These are phyloP conservation scores for Macrotus californicus DNA, from an alignment of 2,113 vertebrate genomes.

Conservation along the genomic window DNA sequence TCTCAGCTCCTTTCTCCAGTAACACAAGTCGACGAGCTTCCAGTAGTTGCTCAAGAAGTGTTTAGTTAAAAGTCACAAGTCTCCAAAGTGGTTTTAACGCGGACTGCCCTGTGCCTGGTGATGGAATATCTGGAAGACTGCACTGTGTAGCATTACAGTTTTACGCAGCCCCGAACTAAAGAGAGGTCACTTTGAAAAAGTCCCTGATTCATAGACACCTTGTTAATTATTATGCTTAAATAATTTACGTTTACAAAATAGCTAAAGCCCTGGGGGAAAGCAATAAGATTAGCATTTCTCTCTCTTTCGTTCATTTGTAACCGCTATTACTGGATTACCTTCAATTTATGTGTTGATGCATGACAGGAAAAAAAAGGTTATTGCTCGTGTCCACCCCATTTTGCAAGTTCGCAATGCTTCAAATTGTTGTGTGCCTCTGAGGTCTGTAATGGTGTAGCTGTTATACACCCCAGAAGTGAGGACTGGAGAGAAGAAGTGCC, in stretches of 20 bases:
- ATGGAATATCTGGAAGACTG: neutral
- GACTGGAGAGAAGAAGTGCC: neutral
- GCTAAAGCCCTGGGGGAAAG: neutral
- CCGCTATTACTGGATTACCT: neutral
- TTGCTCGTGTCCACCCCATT: neutral
- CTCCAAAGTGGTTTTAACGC: neutral
- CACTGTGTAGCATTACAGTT: neutral
- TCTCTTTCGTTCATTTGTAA: constrained; percentile 2
- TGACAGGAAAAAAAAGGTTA: neutral
- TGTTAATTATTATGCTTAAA: neutral
- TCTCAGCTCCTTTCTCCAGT: neutral
- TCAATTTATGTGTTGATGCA: constrained; percentile 4
- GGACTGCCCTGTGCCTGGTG: neutral
- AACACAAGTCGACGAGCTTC: neutral
- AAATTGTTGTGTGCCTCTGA: neutral
- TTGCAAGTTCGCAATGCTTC: neutral
- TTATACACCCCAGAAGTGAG: neutral
- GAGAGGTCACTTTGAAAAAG: neutral
- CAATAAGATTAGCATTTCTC: neutral
- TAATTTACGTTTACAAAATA: neutral
- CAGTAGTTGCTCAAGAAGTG: neutral
- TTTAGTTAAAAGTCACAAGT: neutral
- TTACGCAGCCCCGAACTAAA: neutral
- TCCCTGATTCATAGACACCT: neutral
- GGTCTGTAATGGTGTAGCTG: neutral